These are phyloP conservation scores for Pseudoips prasinana DNA, from an alignment of 2,888 invertebrate species.

Conservation along the genomic window DNA sequence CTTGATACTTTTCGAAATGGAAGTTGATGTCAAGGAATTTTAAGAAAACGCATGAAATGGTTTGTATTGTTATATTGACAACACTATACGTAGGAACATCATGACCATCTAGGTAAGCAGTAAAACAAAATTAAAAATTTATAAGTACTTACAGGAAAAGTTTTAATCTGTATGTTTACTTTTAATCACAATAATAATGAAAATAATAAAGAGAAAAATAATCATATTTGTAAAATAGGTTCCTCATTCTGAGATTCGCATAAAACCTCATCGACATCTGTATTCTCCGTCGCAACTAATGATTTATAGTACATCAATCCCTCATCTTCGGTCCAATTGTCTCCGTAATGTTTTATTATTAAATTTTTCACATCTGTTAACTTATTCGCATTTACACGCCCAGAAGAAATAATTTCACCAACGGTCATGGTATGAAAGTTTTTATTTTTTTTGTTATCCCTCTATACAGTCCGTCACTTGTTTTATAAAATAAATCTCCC, in stretches of 20 bases:
- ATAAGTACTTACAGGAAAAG: too few species aligned
- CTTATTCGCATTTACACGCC: slow-evolving; percentile 7
- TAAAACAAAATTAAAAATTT: slow-evolving; percentile 4
- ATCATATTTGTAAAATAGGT: too few species aligned
- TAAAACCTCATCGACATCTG: too few species aligned
- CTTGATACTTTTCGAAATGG: too few species aligned
- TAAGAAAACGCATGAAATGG: not conserved
- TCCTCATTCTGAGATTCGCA: too few species aligned
- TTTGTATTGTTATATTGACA: not conserved
- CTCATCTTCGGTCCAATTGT: slow-evolving; percentile 10
- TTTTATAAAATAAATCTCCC: slow-evolving; percentile 7
- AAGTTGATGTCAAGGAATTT: too few species aligned
- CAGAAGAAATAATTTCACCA: slow-evolving; percentile 9
- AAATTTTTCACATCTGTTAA: slow-evolving; percentile 12
- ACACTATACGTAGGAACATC: too few species aligned
- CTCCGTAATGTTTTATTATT: slow-evolving; percentile 10
- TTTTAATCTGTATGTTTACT: too few species aligned
- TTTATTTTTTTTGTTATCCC: slow-evolving; percentile 9
- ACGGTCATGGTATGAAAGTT: slow-evolving; percentile 2
- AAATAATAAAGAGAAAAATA: too few species aligned
- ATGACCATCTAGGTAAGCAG: not conserved
- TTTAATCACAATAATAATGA: not conserved
- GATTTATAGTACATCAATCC: slow-evolving; percentile 9
- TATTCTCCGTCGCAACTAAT: slow-evolving; percentile 6
- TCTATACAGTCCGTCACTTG: slow-evolving; percentile 7